Percentiles rank a stretch among this genome's conserved stretches.
Evolutionary conservation across 2,113 vertebrate species (phyloP).

Genomic region (Spilogale gracilis): DNA sequence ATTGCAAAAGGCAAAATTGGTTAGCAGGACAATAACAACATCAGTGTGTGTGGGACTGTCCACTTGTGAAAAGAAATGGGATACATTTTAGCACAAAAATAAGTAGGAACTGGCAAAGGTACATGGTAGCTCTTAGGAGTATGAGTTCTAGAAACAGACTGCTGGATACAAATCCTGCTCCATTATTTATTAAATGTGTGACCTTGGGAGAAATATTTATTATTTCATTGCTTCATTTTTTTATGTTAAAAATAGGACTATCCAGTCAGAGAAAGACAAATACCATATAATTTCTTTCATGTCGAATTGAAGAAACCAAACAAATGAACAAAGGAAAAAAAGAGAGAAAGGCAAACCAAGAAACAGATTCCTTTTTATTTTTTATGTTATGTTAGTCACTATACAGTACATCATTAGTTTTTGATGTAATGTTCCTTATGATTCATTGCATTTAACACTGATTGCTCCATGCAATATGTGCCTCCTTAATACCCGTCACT

Average conservation of each 20-base stretch:
- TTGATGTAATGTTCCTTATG: no score
- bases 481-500: no score
- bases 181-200: neutral
- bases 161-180: neutral
- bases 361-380: neutral
- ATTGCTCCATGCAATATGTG: no score
- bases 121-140: no score
- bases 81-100: neutral
- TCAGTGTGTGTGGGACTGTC: neutral
- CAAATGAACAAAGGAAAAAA: neutral
- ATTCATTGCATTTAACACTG: no score
- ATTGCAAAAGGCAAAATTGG: neutral
- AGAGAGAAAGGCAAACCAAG: neutral
- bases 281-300: neutral
- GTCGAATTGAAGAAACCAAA: neutral
- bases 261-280: neutral
- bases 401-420: no score
- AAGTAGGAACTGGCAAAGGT: neutral
- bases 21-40: neutral
- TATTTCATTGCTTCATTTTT: constrained; percentile 18
- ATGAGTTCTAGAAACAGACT: neutral
- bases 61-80: neutral
- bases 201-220: neutral
- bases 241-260: neutral
- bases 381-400: no score